Percentiles rank a stretch among this genome's conserved stretches.
These are phyloP conservation scores for Pseudopipra pipra DNA, from an alignment of 2,113 vertebrate genomes.

Conservation along the genomic window DNA sequence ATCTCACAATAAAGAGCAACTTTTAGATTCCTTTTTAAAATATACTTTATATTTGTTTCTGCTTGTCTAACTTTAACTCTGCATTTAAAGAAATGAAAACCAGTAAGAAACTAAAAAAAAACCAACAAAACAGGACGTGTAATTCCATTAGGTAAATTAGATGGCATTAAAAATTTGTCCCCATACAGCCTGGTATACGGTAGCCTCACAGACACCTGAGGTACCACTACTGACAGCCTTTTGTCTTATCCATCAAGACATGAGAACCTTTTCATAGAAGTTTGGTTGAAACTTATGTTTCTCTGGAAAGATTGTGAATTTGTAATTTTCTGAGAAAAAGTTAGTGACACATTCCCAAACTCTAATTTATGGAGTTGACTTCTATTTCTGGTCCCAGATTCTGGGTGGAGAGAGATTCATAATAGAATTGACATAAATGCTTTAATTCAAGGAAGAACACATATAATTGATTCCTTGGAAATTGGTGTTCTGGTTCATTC, in stretches of 20 bases:
- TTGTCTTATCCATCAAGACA: background rate
- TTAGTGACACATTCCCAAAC: background rate
- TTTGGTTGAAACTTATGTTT: background rate
- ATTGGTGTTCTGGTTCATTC: background rate
- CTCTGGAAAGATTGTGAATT: background rate
- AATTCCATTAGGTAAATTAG: background rate
- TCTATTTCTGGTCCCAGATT: background rate
- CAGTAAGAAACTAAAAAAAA: background rate
- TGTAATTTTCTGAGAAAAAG: background rate
- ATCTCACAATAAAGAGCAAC: background rate
- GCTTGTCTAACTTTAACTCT: background rate
- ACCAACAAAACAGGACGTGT: background rate
- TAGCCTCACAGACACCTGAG: background rate
- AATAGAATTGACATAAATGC: background rate
- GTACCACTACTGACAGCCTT: background rate
- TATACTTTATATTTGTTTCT: background rate
- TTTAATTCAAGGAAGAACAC: background rate
- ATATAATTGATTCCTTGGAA: background rate
- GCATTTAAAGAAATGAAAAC: background rate
- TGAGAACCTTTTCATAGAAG: background rate
- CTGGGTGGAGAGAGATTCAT: background rate
- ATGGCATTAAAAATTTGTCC: background rate
- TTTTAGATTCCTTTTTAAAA: background rate
- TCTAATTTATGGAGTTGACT: background rate
- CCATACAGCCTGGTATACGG: fast-evolving